Base-by-base conservation (phyloP, 2,888 invertebrate genomes). In the Unio pictorum region DNA sequence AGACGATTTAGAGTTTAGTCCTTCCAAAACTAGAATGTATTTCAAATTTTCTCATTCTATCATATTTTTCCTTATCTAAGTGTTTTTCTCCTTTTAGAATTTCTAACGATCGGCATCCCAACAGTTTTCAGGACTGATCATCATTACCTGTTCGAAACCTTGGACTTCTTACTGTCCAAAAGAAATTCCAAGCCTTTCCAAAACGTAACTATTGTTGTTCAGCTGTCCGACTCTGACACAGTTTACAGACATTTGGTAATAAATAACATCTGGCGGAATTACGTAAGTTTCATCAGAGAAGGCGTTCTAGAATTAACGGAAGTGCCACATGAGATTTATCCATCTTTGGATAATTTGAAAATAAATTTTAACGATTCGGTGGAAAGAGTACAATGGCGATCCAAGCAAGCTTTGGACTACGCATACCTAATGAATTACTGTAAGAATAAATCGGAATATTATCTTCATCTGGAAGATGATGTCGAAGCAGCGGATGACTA, bases 331-430 rank as follows among this genome's bases (percentile, higher is more conserved):
- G 69, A 69, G 6, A 76, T 75, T 66, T 84, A 83, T 70, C 80
- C 83, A 5, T 61, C 66, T 23, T 64, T 81, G n/a, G 61, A 67
- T 15, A 61, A 74, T 26, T 65, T 82, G n/a, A 84, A 83, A 69
- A 72, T 85, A 30, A 90, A 69, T 20, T 89, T 83, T 71, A 86
- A 87, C 64, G 89, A 89, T 69, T 78, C 86, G 1, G 69, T 80
- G 45, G 79, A 82, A 20, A 73, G 88, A 55, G 87, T 89, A 1
- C 67, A 81, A 59, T 89, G 89, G 89, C 72, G 89, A 54, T 82
- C 89, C 7, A 89, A 89, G 67, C 89, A 89, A 81, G 88, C 87
- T 23, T 64, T 89, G 26, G 89, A 89, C 75, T 89, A 87, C 74
- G 86, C 87, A 1, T 88, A 84, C 64, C 74, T 89, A n/a, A 86